A percentile compares a stretch with the other conserved stretches of the same genome.
Evolutionary conservation across 2,113 vertebrate genomes (phyloP).

Genomic region (Entomyzon cyanotis): DNA sequence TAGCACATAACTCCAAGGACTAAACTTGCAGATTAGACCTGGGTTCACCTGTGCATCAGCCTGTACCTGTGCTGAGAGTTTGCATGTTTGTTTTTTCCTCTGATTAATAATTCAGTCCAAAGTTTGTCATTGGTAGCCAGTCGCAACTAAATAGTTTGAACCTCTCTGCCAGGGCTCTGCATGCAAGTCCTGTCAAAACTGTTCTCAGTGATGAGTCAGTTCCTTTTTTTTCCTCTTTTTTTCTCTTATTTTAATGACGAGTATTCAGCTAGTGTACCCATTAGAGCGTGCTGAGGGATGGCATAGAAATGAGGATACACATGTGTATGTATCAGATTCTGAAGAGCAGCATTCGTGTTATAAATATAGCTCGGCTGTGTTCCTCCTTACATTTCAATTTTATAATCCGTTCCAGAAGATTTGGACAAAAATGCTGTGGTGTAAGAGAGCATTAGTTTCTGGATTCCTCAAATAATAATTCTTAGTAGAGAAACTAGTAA

Average conservation of each 20-base stretch:
- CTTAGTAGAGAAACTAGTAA: conserved; percentile 47
- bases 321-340: conserved; percentile 58
- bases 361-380: conserved; percentile 49
- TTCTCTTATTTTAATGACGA: conserved; percentile 24
- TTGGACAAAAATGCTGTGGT: conserved; percentile 54
- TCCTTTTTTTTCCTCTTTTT: background rate
- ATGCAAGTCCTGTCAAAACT: conserved; percentile 45
- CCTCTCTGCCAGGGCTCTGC: conserved; percentile 12
- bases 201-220: conserved; percentile 50
- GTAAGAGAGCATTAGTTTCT: conserved; percentile 27
- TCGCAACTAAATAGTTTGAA: background rate
- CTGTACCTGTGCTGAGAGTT: background rate
- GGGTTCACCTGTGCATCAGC: background rate
- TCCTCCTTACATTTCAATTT: conserved; percentile 65
- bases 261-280: conserved; percentile 20
- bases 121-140: background rate
- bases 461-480: conserved; percentile 58
- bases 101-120: background rate
- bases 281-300: conserved; percentile 28
- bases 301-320: conserved; percentile 57
- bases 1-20: background rate
- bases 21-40: background rate
- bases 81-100: background rate
- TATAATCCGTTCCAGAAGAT: conserved; percentile 59
- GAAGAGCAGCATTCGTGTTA: conserved; percentile 32